These are phyloP conservation scores for Vicugna pacos DNA, from an alignment of 2,113 vertebrate species.

Conservation along the genomic window DNA sequence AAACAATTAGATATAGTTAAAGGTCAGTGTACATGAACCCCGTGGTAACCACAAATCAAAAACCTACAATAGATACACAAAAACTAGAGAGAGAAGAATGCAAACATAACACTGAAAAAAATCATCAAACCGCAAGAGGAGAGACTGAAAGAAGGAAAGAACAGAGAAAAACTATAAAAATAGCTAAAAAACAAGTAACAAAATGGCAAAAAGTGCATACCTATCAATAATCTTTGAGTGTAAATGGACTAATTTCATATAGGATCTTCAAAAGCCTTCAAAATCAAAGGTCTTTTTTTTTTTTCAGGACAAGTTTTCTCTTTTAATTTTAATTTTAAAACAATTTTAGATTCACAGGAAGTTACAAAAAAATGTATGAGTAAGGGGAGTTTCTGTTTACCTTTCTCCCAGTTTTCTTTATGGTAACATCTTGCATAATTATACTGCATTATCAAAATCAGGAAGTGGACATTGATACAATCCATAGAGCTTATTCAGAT, in stretches of 20 bases:
- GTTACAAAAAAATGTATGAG: not conserved
- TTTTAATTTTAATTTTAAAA: not conserved
- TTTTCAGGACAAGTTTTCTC: not conserved
- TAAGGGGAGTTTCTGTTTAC: not conserved
- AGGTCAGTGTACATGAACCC: not conserved
- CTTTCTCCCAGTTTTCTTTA: not conserved
- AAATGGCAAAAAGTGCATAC: not conserved
- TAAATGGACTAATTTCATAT: not conserved
- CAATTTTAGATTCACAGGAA: not conserved
- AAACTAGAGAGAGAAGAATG: not conserved
- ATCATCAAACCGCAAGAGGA: not conserved
- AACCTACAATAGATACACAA: not conserved
- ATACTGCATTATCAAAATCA: not conserved
- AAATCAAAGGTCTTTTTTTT: not conserved
- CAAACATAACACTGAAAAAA: not conserved
- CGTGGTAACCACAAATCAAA: not conserved
- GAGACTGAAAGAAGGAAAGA: not conserved
- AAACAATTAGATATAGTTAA: not conserved
- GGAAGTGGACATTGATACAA: not conserved
- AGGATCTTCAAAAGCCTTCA: not conserved
- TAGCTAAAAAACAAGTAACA: not conserved
- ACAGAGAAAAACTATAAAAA: not conserved
- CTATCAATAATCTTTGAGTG: not conserved
- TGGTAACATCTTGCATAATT: not conserved
- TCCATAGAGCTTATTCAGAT: not conserved